Evolutionary conservation across 2,888 invertebrate genomes (phyloP), one percentile per base, ranked within the genome.

Genomic region (Chironomus tentans): DNA sequence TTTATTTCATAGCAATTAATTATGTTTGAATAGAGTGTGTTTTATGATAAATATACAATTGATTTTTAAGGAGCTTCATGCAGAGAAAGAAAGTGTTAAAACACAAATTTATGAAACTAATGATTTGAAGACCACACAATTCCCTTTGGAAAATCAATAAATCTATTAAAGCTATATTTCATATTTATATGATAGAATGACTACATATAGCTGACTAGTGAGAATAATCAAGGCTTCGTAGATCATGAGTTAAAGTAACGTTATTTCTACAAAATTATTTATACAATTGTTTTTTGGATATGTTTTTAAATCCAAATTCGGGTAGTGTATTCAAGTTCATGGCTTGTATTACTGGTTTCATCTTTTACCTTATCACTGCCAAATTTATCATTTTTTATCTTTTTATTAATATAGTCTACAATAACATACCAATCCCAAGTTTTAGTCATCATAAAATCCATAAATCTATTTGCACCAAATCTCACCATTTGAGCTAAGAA

Each of bases 401-500:
- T 71, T n/a, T 71, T 47, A 71, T n/a, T 47, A 0, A 70, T 47
- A 28, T 18, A 28, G n/a, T 68, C 28, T 3, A 68, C 21, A 2
- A 38, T 68, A 13, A 13, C 4, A 47, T 56, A 56, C 71, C 50
- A 71, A 24, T 71, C 71, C 50, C 28, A 56, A n/a, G 61, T 22
- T 50, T 50, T 71, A 13, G 13, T n/a, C 71, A 71, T 24, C n/a
- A 61, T 22, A n/a, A 71, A 68, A 24, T 22, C 22, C 65, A 74
- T 47, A n/a, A 74, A 13, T 18, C 2, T 74, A 10, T 21, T 47
- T 22, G 68, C 65, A n/a, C 68, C n/a, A 21, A 12, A 65, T 74
- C 87, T 86, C 84, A 93, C 94, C 89, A 93, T 87, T 84, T 94
- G 93, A 1, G 94, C 93, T 15, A 94, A 87, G 83, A 93, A 92